Evolutionary conservation across 2,797 vertebrate species (phyloP).

Genomic region (Rhabdophis nuchalis): DNA sequence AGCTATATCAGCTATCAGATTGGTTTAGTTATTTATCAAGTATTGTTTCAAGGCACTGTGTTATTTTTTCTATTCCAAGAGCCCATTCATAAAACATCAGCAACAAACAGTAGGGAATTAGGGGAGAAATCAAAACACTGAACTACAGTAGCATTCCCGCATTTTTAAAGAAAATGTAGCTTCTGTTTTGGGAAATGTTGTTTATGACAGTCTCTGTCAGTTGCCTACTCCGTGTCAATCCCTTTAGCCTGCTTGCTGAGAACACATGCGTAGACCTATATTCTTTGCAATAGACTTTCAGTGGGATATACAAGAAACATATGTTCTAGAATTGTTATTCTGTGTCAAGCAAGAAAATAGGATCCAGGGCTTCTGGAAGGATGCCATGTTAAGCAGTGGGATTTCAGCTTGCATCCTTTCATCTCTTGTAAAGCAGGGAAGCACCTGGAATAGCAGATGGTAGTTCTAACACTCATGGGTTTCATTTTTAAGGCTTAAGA

Average conservation of each 20-base stretch:
- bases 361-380: conserved; percentile 37
- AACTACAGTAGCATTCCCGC: neutral
- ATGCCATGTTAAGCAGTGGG: conserved; percentile 29
- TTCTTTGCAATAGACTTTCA: conserved; percentile 26
- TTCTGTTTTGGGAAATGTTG: neutral
- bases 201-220: neutral
- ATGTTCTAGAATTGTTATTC: conserved; percentile 25
- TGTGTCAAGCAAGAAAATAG: conserved; percentile 38
- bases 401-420: conserved; percentile 45
- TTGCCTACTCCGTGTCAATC: neutral
- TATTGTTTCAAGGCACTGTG: neutral
- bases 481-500: conserved; percentile 63
- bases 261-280: conserved; percentile 27
- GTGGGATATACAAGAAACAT: conserved; percentile 44
- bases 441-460: conserved; percentile 63
- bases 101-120: neutral
- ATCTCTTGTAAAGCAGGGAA: conserved; percentile 37
- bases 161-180: neutral
- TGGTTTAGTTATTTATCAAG: neutral
- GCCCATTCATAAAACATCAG: neutral
- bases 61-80: neutral
- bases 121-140: neutral
- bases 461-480: conserved; percentile 34
- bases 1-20: too few relatives aligned
- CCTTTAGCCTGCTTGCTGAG: neutral